Evolutionary conservation across 2,888 invertebrate genomes (phyloP), one percentile per base, ranked within the genome.

Genomic region (Netelia inedita): DNA sequence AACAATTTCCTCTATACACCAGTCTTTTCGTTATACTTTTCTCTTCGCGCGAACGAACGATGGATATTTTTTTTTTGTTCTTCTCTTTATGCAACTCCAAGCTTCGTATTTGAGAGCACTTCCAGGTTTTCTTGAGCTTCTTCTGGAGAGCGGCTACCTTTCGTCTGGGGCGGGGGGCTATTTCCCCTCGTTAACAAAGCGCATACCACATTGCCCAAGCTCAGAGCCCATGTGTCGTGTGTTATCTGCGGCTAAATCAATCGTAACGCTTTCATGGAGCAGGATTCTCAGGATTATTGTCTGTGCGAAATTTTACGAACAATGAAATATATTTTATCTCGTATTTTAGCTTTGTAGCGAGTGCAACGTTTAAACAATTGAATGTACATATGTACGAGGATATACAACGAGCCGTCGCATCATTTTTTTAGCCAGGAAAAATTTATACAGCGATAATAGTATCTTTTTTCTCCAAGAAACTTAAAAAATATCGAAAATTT

Each of bases 221-320:
- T 65, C 74, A 35, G 66, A 68, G 68, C 35, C 59, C 43, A 35
- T 66, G 59, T 50, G 23, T 78, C 23, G 23, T 43, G 50, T 41
- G 9, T 65, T 83, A 83, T 83, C 72, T 72, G 82, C 82, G 72
- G 50, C 72, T 72, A 66, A 82, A 79, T 79, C 41, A 66, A 78
- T 72, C 59, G 65, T 71, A 59, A 16, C 65, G 35, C 72, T 82
- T 75, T 75, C 69, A 50, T 65, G 68, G 68, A 74, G 55, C 68
- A 59, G 53, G 53, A 71, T 65, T 75, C 57, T 73, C n/a, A 46
- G 65, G 50, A 75, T 41, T 41, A 14, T 43, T 63, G 41, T 75
- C 68, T 53, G 73, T 69, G 61, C 69, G 55, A 74, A 55, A 28
- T 21, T 16, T 57, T 23, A 46, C n/a, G 53, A 11, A 74, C 8